phyloP scores from a whole-genome alignment of 2,797 vertebrate species.

The Lithobates pipiens region DNA sequence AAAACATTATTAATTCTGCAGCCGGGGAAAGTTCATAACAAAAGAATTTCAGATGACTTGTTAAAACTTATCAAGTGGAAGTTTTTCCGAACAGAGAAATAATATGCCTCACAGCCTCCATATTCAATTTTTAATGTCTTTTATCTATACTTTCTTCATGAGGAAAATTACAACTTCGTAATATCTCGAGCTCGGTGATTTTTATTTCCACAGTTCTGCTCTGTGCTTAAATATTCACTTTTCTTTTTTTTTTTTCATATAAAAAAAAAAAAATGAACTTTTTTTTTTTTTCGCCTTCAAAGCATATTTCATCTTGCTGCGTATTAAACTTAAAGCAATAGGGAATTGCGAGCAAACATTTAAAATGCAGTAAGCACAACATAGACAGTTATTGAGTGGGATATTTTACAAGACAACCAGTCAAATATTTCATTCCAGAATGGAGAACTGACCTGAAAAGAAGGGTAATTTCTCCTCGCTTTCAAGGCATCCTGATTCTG shows the following conservation, averaged over 20 bases:
- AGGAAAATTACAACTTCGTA: conserved; percentile 55
- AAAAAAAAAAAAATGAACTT: background rate
- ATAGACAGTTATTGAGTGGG: background rate
- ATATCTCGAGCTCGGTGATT: conserved; percentile 49
- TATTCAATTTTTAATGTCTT: conserved; percentile 59
- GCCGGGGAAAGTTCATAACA: conserved; percentile 29
- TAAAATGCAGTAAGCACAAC: conserved; percentile 41
- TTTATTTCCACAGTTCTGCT: conserved; percentile 53
- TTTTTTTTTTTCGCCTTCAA: conserved; percentile 13
- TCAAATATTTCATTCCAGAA: background rate
- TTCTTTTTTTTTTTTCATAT: conserved; percentile 6
- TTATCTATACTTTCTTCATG: conserved; percentile 58
- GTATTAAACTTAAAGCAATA: conserved; percentile 46
- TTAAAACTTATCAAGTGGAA: conserved; percentile 42
- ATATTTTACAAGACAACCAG: background rate
- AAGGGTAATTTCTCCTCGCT: too few species aligned
- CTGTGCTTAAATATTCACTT: conserved; percentile 44
- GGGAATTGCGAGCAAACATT: conserved; percentile 42
- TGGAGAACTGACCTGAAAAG: too few species aligned
- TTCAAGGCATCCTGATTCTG: background rate
- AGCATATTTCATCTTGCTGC: conserved; percentile 21
- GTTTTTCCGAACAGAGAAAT: conserved; percentile 23
- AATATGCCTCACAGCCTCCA: conserved; percentile 47
- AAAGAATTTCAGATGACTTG: conserved; percentile 32
- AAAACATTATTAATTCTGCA: background rate